Evolutionary conservation across 1,140 invertebrate genomes (phyloP), one percentile per base, ranked within the genome.

Genomic region (Brachionus paranguensis): DNA sequence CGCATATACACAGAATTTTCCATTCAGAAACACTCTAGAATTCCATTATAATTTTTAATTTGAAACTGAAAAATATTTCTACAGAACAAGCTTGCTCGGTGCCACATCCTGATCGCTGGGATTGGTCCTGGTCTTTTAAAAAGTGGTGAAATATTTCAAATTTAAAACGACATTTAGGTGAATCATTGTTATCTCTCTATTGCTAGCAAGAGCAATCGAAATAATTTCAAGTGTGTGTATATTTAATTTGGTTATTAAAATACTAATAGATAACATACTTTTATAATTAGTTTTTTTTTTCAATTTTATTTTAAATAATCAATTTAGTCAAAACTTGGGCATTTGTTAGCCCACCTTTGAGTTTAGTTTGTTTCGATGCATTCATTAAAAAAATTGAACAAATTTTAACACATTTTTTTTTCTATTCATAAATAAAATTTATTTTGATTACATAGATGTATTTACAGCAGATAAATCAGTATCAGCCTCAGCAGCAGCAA

Each of bases 201-300:
- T 20, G 53, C 53, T 24, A 60, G 53, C 53, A 60, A 60, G 17
- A 20, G 53, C 53, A 60, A 68, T 33, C 27, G 33, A 68, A 68
- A 68, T 33, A 68, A 68, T 33, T 68, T 68, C 65, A 68, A 68
- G 65, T 68, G 65, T 68, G 65, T 68, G 65, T 68, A 68, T 68
- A 6, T 68, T 14, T 68, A 68, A 68, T 68, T 68, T 68, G 53
- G 53, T 68, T 68, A 29, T 33, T 33, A 14, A 33, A 33, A 24
- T 33, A 33, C 1, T 33, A 68, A 68, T 68, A 68, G 65, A 68
- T 68, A 68, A 33, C 27, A 68, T 68, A 68, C 10, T 33, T 68
- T 68, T 68, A 68, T 33, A 68, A 29, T 33, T 68, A 68, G 8
- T 11, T 68, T 68, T 68, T 68, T 68, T 33, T 68, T 68, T 68